A percentile compares a stretch with the other conserved stretches of the same genome.
Conservation (phyloP, 2,888 invertebrate genomes). For the Terebella lapidaria region DNA sequence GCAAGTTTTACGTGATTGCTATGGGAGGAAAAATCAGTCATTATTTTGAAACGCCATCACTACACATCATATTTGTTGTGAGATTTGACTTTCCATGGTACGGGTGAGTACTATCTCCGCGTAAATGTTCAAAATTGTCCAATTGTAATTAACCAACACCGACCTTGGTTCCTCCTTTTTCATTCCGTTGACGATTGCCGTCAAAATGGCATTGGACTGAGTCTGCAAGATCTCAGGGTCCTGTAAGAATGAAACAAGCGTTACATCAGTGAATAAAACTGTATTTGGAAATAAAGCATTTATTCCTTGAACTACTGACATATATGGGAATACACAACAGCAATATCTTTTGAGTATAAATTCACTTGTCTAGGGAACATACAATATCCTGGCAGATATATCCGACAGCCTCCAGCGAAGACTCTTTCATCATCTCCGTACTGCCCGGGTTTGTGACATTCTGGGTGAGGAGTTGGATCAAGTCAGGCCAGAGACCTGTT, state of each 20-base stretch:
- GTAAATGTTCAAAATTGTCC: too few species aligned
- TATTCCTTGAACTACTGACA: neutral
- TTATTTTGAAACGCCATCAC: neutral
- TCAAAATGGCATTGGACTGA: slow-evolving; percentile 93
- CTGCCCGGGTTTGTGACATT: slow-evolving; percentile 78
- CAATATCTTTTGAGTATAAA: too few species aligned
- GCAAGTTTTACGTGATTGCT: slow-evolving; percentile 89
- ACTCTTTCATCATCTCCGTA: slow-evolving; percentile 91
- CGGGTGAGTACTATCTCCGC: too few species aligned
- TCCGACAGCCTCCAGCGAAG: slow-evolving; percentile 95
- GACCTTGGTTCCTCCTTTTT: slow-evolving; percentile 78
- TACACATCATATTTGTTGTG: too few species aligned
- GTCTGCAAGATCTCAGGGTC: slow-evolving; percentile 82
- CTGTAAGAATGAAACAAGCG: slow-evolving; percentile 35
- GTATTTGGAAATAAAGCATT: neutral
- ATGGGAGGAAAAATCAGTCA: too few species aligned
- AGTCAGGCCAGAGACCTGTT: slow-evolving; percentile 83
- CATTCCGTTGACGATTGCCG: slow-evolving; percentile 99
- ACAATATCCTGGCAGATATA: slow-evolving; percentile 96
- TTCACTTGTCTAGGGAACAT: too few species aligned
- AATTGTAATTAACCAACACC: too few species aligned
- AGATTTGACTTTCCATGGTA: too few species aligned
- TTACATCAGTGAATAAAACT: neutral
- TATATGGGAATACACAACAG: neutral
- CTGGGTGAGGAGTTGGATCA: slow-evolving; percentile 78